Evolutionary conservation across 2,888 invertebrate genomes (phyloP).

Genomic region (Rosalia funebris): DNA sequence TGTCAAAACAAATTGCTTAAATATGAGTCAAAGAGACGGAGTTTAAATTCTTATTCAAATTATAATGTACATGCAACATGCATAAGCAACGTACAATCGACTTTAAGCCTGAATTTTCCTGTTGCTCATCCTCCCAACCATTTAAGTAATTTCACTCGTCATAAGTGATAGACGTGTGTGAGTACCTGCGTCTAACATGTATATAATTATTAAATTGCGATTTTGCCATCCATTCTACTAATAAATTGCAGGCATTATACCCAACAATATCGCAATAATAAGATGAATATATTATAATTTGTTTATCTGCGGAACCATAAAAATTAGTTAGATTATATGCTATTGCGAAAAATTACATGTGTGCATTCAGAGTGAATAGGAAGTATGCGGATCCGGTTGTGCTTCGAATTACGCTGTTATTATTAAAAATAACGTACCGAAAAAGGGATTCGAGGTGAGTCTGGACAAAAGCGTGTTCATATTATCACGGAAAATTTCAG

Average conservation of each 20-base stretch:
- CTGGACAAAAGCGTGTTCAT: too few relatives aligned
- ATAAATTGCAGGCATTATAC: constrained; percentile 34
- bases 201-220: constrained; percentile 45
- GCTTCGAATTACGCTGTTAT: not conserved
- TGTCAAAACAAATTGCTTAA: constrained; percentile 2
- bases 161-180: constrained; percentile 49
- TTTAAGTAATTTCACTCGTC: constrained; percentile 47
- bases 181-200: constrained; percentile 44
- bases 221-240: constrained; percentile 32
- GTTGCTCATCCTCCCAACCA: constrained; percentile 42
- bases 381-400: constrained; percentile 14
- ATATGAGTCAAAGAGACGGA: constrained; percentile 20
- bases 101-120: constrained; percentile 40
- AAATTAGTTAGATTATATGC: constrained; percentile 32
- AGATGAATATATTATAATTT: constrained; percentile 39
- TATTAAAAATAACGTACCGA: not conserved
- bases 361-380: constrained; percentile 15
- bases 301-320: constrained; percentile 34
- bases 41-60: constrained; percentile 33
- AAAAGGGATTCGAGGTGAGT: not conserved
- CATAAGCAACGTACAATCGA: constrained; percentile 40
- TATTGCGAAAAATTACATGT: constrained; percentile 28
- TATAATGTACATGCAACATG: constrained; percentile 38
- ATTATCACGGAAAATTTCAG: too few relatives aligned
- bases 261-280: constrained; percentile 32